A percentile compares a stretch with the other conserved stretches of the same genome.
Evolutionary conservation across 2,888 invertebrate genomes (phyloP).

Genomic region (Lasioglossum figueresi): DNA sequence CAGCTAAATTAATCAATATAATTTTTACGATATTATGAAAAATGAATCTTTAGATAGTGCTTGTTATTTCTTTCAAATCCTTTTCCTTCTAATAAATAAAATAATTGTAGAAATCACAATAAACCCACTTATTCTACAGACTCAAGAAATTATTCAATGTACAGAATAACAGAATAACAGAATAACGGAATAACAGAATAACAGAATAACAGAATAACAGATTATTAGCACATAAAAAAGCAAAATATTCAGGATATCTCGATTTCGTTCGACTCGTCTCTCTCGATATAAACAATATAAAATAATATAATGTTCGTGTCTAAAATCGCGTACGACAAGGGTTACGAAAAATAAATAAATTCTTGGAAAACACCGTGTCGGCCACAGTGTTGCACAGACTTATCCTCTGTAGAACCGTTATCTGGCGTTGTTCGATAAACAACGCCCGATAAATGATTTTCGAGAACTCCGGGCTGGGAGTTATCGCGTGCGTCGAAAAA

Average conservation of each 20-base stretch:
- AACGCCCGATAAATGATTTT: background rate
- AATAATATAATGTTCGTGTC: background rate
- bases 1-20: no score
- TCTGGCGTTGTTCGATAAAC: background rate
- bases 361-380: background rate
- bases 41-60: no score
- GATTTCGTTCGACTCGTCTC: background rate
- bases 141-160: background rate
- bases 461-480: background rate
- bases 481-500: background rate
- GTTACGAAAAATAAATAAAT: background rate
- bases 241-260: no score
- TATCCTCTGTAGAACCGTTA: background rate
- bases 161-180: background rate
- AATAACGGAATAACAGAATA: no score
- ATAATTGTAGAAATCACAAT: background rate
- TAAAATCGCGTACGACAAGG: background rate
- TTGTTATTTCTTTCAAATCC: no score
- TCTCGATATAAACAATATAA: background rate
- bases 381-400: background rate
- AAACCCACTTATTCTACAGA: background rate
- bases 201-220: no score
- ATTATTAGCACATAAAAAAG: no score
- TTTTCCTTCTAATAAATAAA: background rate
- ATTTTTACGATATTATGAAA: no score